Evolutionary conservation across 1,140 invertebrate genomes (phyloP), one percentile per base, ranked within the genome.

Genomic region (Micrasema longulum): DNA sequence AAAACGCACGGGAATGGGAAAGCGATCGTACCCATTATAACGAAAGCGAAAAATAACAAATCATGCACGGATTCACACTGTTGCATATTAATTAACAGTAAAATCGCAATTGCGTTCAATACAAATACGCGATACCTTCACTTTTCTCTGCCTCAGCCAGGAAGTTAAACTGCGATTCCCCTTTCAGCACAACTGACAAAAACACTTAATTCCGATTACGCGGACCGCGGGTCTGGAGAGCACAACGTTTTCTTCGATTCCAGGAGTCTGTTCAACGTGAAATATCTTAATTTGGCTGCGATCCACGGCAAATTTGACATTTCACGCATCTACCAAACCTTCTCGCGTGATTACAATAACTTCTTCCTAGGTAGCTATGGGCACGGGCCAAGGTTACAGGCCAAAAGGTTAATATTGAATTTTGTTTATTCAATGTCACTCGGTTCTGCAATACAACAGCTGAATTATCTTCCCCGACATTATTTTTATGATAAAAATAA

Each of bases 51-150:
- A 70, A 50, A 63, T 22, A 70, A 31, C 57, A 70, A 63, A 63
- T 70, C 68, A 63, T 63, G 68, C 68, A 63, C 55, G 47, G 43
- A 63, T 63, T 62, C 68, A 70, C 68, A 70, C 47, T 70, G 68
- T 63, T 70, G 68, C 68, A 70, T 70, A 50, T 62, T 70, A 62
- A 70, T 62, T 70, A 62, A 70, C 52, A 63, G 68, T 41, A 63
- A 63, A 70, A 52, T 52, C 31, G 45, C 57, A 60, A 62, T 62
- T 68, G 53, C 67, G 67, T 69, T 69, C 26, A 60, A 16, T 41
- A 63, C 55, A 52, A 70, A 35, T 41, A 45, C 38, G 22, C n/a
- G 10, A 63, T 70, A 63, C 68, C 55, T 70, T 70, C 68, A 70
- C 68, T 70, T 70, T 31, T 70, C 67, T 69, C 68, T 70, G 55